Evolutionary conservation across 2,888 invertebrate genomes (phyloP), one percentile per base, ranked within the genome.

Genomic region (Zygaena filipendulae): DNA sequence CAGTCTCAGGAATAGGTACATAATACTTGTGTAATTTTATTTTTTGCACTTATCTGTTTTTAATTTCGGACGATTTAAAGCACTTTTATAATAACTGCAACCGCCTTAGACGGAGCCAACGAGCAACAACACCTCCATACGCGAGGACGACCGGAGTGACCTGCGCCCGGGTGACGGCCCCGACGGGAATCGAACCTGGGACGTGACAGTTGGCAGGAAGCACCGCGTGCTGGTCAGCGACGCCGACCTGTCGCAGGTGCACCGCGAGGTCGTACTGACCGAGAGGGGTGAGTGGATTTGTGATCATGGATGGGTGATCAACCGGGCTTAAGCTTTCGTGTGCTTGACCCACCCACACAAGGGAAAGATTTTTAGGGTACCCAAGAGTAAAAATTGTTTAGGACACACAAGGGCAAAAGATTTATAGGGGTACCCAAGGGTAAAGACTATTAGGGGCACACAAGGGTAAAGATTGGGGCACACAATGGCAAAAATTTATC

Each of bases 261-360:
- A 63, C 9, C 40, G 62, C 9, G 72, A 72, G 36, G 57, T 74
- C 2, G 49, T 67, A 5, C 40, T 72, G 1, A 61, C 56, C 13
- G 75, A 69, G 13, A 43, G 71, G 49, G 71, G 74, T 72, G 13
- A 18, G 44, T 33, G n/a, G n/a, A n/a, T n/a, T n/a, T n/a, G n/a
- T n/a, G n/a, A n/a, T n/a, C n/a, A 5, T 25, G 4, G 4, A 25
- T 10, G 4, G 4, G 4, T 4, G 16, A 4, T 16, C 16, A 7
- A 16, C 16, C 5, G 16, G 5, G 7, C 4, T 16, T n/a, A n/a
- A 16, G 16, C 4, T 7, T 5, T 5, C 7, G 16, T 16, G 4
- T 7, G 4, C 5, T 5, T 7, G 16, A 7, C 16, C 7, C 16
- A 7, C 16, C 16, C 7, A n/a, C 9, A 21, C n/a, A 4, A 21